Evolutionary conservation across 2,888 invertebrate genomes (phyloP).

Genomic region (Falcaria lacertinaria): DNA sequence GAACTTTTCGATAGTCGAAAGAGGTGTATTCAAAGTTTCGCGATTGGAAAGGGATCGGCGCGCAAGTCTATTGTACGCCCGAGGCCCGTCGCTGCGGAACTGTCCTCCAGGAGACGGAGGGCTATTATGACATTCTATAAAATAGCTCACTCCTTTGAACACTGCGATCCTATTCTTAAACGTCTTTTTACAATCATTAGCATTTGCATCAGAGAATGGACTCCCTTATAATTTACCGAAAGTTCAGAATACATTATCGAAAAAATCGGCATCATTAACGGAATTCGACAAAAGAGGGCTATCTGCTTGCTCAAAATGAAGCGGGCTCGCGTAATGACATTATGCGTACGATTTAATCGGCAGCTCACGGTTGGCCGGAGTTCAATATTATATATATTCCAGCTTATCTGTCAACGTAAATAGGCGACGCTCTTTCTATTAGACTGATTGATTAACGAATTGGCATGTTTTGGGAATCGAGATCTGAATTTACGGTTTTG

Average conservation of each 20-base stretch:
- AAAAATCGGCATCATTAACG: slow-evolving; percentile 15
- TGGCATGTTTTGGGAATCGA: slow-evolving; percentile 19
- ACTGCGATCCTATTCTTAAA: slow-evolving; percentile 5
- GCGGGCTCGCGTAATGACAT: slow-evolving; percentile 53
- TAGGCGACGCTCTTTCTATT: slow-evolving; percentile 36
- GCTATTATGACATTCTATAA: slow-evolving; percentile 26
- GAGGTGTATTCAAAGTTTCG: slow-evolving; percentile 72
- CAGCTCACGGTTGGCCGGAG: slow-evolving; percentile 52
- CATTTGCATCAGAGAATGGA: slow-evolving; percentile 17
- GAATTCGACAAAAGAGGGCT: slow-evolving; percentile 33
- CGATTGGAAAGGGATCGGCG: slow-evolving; percentile 55
- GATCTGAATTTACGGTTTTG: slow-evolving; percentile 11
- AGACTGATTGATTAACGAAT: slow-evolving; percentile 47
- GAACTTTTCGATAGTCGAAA: slow-evolving; percentile 78
- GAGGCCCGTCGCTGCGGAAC: slow-evolving; percentile 37
- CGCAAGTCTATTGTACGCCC: slow-evolving; percentile 44
- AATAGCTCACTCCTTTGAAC: slow-evolving; percentile 6
- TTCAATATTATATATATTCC: slow-evolving; percentile 39
- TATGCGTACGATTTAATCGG: slow-evolving; percentile 65
- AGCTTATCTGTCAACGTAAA: slow-evolving; percentile 36
- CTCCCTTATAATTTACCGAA: slow-evolving; percentile 38
- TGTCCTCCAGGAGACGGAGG: slow-evolving; percentile 22
- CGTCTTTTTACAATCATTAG: slow-evolving; percentile 8
- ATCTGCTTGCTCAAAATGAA: slow-evolving; percentile 42
- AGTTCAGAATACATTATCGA: slow-evolving; percentile 45